phyloP scores from a whole-genome alignment of 2,888 invertebrate genomes.

The Nemotelus nigrinus region DNA sequence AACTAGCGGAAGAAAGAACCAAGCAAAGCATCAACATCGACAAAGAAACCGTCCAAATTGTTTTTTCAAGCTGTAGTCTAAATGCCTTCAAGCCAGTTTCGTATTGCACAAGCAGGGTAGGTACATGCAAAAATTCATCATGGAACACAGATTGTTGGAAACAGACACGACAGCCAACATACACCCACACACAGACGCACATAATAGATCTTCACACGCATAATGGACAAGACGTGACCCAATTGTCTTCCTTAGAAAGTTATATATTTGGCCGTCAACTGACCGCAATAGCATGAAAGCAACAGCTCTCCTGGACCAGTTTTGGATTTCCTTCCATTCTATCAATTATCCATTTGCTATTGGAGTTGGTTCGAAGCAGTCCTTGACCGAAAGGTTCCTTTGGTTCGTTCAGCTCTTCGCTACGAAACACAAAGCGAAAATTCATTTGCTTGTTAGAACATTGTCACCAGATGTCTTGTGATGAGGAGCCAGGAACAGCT shows the following conservation, averaged over 20 bases:
- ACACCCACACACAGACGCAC: neutral
- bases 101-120: neutral
- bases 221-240: conserved; percentile 37
- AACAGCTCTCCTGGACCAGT: neutral
- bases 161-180: neutral
- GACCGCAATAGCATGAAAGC: neutral
- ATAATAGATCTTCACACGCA: conserved; percentile 32
- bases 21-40: neutral
- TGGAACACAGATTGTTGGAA: conserved; percentile 18
- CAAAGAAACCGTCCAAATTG: conserved; percentile 13
- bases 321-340: neutral
- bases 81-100: too few species aligned
- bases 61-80: conserved; percentile 9
- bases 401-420: neutral
- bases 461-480: conserved; percentile 11
- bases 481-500: too few species aligned
- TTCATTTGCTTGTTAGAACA: conserved; percentile 13
- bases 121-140: conserved; percentile 21
- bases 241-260: conserved; percentile 26
- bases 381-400: conserved; percentile 4
- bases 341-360: conserved; percentile 11
- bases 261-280: conserved; percentile 16
- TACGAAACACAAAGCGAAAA: neutral
- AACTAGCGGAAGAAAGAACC: neutral
- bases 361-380: neutral